Evolutionary conservation across 2,888 invertebrate genomes (phyloP).

Genomic region (Apotomis betuletana): DNA sequence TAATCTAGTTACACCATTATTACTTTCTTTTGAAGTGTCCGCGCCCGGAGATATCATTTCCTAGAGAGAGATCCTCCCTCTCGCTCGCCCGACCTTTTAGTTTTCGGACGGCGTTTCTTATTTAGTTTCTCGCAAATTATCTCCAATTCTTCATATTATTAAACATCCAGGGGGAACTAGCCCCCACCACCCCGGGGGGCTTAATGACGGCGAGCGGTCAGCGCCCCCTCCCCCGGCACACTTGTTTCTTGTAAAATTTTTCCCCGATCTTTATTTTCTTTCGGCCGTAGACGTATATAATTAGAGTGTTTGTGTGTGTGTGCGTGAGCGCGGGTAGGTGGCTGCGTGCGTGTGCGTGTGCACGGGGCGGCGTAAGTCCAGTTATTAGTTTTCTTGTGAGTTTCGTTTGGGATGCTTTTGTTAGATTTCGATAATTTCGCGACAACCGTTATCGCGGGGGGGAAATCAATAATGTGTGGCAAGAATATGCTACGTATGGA

Average conservation of each 20-base stretch:
- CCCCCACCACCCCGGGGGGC: constrained; percentile 62
- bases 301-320: constrained; percentile 62
- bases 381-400: constrained; percentile 83
- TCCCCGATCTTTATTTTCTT: constrained; percentile 83
- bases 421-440: constrained; percentile 84
- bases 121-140: constrained; percentile 84
- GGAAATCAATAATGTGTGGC: constrained; percentile 45
- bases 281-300: constrained; percentile 79
- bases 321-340: constrained; percentile 52
- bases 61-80: constrained; percentile 45
- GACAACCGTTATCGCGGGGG: constrained; percentile 58
- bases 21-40: constrained; percentile 46
- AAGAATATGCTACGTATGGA: constrained; percentile 35
- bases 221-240: constrained; percentile 72
- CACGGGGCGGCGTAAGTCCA: constrained; percentile 58
- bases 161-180: constrained; percentile 81
- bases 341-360: constrained; percentile 46
- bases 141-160: constrained; percentile 85
- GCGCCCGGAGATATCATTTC: constrained; percentile 44
- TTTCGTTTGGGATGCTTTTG: constrained; percentile 78
- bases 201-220: constrained; percentile 82
- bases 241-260: constrained; percentile 84
- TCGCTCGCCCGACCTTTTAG: constrained; percentile 72
- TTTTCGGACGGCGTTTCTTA: constrained; percentile 82
- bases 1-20: constrained; percentile 39